Conservation (phyloP, 2,113 vertebrate species). For the Peromyscus polionotus region DNA sequence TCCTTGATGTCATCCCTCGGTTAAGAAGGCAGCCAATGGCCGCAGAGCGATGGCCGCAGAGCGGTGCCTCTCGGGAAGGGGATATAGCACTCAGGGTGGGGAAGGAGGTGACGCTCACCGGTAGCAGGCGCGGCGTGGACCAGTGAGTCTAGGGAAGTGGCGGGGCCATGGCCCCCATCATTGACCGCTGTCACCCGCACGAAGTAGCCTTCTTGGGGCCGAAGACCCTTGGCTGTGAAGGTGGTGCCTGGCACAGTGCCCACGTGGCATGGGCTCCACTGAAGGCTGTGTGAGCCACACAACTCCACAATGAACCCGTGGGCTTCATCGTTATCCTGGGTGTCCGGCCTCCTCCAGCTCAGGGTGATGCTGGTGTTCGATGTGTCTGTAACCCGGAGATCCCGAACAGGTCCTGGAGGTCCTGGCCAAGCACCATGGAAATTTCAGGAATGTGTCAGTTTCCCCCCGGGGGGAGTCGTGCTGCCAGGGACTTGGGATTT, state of each 20-base stretch:
- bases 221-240: conserved; percentile 92
- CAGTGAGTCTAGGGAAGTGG: conserved; percentile 87
- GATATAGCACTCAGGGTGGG: accelerated
- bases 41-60: accelerated
- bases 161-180: conserved; percentile 88
- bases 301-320: conserved; percentile 93
- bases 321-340: conserved; percentile 84
- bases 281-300: conserved; percentile 84
- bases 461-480: neutral
- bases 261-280: conserved; percentile 91
- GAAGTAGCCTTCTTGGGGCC: conserved; percentile 89
- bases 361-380: conserved; percentile 90
- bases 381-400: conserved; percentile 91
- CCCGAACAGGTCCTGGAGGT: conserved; percentile 90
- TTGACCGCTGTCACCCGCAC: conserved; percentile 90
- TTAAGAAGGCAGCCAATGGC: neutral
- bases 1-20: accelerated
- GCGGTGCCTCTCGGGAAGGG: neutral
- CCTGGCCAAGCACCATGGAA: conserved; percentile 83
- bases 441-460: neutral
- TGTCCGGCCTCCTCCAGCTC: conserved; percentile 90
- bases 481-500: neutral
- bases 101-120: conserved; percentile 85
- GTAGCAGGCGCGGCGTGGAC: conserved; percentile 86
- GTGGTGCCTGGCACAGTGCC: conserved; percentile 84